phyloP scores from a whole-genome alignment of 2,888 invertebrate genomes.

The Caenorhabditis sp. region DNA sequence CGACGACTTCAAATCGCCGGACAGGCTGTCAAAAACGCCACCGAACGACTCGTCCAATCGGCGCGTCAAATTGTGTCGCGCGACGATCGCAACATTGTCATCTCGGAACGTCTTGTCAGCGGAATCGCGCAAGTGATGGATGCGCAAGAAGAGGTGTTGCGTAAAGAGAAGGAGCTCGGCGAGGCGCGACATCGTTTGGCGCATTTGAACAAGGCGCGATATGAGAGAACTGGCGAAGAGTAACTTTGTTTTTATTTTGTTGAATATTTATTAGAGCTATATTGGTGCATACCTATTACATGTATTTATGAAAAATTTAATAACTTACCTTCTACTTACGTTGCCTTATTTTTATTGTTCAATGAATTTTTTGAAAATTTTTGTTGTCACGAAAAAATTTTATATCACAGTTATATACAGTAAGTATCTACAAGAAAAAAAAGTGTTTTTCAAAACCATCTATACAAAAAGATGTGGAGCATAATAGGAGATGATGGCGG shows the following conservation, averaged over 20 bases:
- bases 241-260: neutral
- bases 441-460: neutral
- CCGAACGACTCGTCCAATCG: conserved; percentile 93
- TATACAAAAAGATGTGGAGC: conserved; percentile 66
- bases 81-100: conserved; percentile 87
- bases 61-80: conserved; percentile 79
- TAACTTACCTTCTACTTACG: neutral
- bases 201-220: conserved; percentile 90
- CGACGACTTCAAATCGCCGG: conserved; percentile 79
- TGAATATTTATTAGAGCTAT: neutral
- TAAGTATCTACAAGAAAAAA: too few relatives aligned
- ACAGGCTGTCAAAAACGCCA: conserved; percentile 78
- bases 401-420: too few relatives aligned
- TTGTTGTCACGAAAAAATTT: too few relatives aligned
- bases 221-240: conserved; percentile 73
- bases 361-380: too few relatives aligned
- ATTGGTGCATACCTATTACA: conserved; percentile 4
- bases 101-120: conserved; percentile 88
- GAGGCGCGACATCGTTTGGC: conserved; percentile 89
- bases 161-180: conserved; percentile 86
- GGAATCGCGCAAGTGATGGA: conserved; percentile 70
- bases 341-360: too few relatives aligned
- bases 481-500: conserved; percentile 58
- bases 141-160: conserved; percentile 79
- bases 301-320: neutral